Conservation (phyloP, 2,797 vertebrate species). For the Mormyrops boulengeri region DNA sequence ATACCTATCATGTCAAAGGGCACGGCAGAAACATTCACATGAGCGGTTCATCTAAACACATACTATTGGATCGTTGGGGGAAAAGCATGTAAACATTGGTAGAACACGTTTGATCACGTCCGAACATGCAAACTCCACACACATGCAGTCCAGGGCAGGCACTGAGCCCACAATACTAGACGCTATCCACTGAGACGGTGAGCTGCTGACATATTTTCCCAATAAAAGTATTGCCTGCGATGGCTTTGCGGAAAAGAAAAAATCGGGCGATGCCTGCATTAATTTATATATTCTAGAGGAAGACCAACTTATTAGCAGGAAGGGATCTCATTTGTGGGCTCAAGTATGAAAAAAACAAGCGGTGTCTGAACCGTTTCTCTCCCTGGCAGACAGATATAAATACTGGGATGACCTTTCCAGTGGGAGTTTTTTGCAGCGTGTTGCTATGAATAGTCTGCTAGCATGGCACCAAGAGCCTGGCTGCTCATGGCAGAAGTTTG, state of each 20-base stretch:
- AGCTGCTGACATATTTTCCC: neutral
- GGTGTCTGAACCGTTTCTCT: neutral
- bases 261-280: neutral
- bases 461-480: neutral
- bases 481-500: neutral
- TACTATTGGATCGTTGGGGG: neutral
- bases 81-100: neutral
- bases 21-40: neutral
- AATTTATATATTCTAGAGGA: neutral
- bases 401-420: slow-evolving; percentile 16
- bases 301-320: neutral
- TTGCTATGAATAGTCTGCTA: slow-evolving; percentile 9
- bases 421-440: neutral
- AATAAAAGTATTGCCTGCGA: neutral
- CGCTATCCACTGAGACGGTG: neutral
- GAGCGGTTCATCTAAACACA: neutral
- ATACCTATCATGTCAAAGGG: neutral
- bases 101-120: neutral
- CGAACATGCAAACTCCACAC: neutral
- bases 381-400: slow-evolving; percentile 18
- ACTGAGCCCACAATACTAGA: neutral
- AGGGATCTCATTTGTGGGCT: neutral
- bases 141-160: neutral
- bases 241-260: neutral
- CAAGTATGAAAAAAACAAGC: neutral